These are phyloP conservation scores for Clarias fuscus DNA, from an alignment of 2,797 vertebrate genomes.

Conservation along the genomic window DNA sequence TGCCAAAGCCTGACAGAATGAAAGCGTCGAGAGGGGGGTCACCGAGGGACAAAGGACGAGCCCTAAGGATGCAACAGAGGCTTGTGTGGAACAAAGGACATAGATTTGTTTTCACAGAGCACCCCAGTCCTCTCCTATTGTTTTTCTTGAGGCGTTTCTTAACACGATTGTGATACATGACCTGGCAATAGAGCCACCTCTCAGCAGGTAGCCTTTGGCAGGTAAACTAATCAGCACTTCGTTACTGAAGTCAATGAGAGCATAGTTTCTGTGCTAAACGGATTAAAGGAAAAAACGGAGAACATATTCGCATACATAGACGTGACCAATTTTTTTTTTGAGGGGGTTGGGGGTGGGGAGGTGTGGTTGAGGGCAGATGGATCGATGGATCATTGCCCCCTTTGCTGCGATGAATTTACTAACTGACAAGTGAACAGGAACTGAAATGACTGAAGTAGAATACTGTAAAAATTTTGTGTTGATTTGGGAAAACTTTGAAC, in stretches of 20 bases:
- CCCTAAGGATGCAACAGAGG: slow-evolving; percentile 1
- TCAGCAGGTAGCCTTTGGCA: slow-evolving; percentile 24
- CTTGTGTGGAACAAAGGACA: slow-evolving; percentile 31
- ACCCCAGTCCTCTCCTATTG: slow-evolving; percentile 21
- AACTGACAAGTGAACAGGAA: slow-evolving; percentile 23
- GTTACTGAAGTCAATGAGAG: slow-evolving; percentile 26
- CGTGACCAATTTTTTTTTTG: slow-evolving; percentile 6
- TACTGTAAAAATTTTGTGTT: slow-evolving; percentile 24
- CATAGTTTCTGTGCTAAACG: background rate
- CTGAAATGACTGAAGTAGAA: slow-evolving; percentile 24
- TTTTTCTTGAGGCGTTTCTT: slow-evolving; percentile 41
- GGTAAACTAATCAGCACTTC: slow-evolving; percentile 37
- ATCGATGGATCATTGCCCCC: background rate
- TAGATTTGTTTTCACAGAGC: slow-evolving; percentile 40
- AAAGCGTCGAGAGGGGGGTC: slow-evolving; percentile 28
- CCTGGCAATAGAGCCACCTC: slow-evolving; percentile 8
- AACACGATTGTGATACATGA: slow-evolving; percentile 28
- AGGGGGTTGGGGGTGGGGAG: background rate
- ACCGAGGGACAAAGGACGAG: slow-evolving; percentile 42
- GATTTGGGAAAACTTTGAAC: slow-evolving; percentile 4
- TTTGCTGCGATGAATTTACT: slow-evolving; percentile 7
- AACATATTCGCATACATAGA: background rate
- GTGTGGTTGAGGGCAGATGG: too few relatives aligned
- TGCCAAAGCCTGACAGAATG: slow-evolving; percentile 73
- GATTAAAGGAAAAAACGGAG: background rate